These are phyloP conservation scores for Spondyliosoma cantharus DNA, from an alignment of 2,797 vertebrate species.

Conservation along the genomic window DNA sequence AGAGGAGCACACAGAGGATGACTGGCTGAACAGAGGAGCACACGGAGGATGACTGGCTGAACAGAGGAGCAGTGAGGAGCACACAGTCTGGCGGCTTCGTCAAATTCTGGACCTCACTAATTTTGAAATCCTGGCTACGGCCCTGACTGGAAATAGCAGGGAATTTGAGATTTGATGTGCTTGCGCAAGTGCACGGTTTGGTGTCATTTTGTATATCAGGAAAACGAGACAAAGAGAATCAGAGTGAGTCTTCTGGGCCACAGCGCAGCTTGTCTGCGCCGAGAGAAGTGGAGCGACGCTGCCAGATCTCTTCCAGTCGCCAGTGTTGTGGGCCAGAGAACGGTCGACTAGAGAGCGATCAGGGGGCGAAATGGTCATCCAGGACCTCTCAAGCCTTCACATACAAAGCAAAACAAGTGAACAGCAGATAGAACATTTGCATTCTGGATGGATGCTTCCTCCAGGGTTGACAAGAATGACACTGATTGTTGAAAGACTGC, in stretches of 20 bases:
- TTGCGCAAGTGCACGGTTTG: slow-evolving; percentile 40
- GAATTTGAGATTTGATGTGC: slow-evolving; percentile 14
- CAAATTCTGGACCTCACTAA: too few species aligned
- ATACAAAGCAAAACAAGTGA: slow-evolving; percentile 13
- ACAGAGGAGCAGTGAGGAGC: too few species aligned
- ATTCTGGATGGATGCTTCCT: slow-evolving; percentile 7
- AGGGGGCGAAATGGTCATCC: slow-evolving; percentile 29
- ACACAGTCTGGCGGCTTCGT: too few species aligned
- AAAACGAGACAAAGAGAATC: slow-evolving; percentile 54
- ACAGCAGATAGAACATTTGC: slow-evolving; percentile 11
- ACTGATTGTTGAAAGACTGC: slow-evolving; percentile 16
- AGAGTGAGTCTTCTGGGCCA: slow-evolving; percentile 52
- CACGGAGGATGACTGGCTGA: too few species aligned
- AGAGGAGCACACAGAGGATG: too few species aligned
- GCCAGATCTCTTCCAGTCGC: slow-evolving; percentile 45
- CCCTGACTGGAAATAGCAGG: slow-evolving; percentile 21
- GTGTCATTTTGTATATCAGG: slow-evolving; percentile 53
- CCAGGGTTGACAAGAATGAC: slow-evolving; percentile 3
- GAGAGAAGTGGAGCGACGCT: slow-evolving; percentile 32
- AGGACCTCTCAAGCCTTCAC: slow-evolving; percentile 21
- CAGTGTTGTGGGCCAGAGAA: slow-evolving; percentile 14
- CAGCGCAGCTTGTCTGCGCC: slow-evolving; percentile 34
- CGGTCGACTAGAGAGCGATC: slow-evolving; percentile 3
- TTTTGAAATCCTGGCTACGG: too few species aligned
- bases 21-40: too few species aligned